Base-by-base conservation (phyloP, 2,797 vertebrate genomes). In the Morelia viridis region DNA sequence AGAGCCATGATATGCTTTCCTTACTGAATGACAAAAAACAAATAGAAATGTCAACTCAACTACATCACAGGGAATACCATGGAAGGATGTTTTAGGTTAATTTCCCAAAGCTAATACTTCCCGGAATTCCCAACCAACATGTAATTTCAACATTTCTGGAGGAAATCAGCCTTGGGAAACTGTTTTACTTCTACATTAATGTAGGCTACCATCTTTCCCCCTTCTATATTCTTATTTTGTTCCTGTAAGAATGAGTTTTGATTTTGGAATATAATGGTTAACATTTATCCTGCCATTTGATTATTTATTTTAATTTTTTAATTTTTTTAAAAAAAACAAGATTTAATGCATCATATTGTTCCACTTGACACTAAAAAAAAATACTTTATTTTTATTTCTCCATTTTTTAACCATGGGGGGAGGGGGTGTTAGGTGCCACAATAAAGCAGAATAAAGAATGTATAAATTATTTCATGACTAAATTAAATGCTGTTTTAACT, bases 401-500 rank as follows among this genome's bases (percentile, higher is more conserved):
- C 83, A 94, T 91, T 92, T 94, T 96, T 97, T 97, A 80, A 80
- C 35, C 71, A 80, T 80, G 96, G 95, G 92, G 8, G 46, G 35
- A 24, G 71, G 3, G 68, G 93, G 95, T 91, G 6, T 88, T 88
- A 57, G 10, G 61, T 83, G 62, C 68, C 95, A 97, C 96, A 96
- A 97, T 97, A 96, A 97, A 97, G 96, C 95, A 98, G 97, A 97
- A 97, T 97, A 95, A 93, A 95, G 95, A 98, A 97, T 97, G 95
- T 96, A 95, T 96, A 97, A 97, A 97, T 96, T 97, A 96, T 97
- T 98, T 96, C 95, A 94, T 91, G 89, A 96, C 97, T 97, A 98
- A 98, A 98, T 98, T 98, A 98, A 98, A 98, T 98, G 98, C 96
- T 98, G 96, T 97, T 98, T 98, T 98, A 98, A 98, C 98, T 97